Evolutionary conservation across 2,797 vertebrate species (phyloP).

Genomic region (Rhinoraja longicauda): DNA sequence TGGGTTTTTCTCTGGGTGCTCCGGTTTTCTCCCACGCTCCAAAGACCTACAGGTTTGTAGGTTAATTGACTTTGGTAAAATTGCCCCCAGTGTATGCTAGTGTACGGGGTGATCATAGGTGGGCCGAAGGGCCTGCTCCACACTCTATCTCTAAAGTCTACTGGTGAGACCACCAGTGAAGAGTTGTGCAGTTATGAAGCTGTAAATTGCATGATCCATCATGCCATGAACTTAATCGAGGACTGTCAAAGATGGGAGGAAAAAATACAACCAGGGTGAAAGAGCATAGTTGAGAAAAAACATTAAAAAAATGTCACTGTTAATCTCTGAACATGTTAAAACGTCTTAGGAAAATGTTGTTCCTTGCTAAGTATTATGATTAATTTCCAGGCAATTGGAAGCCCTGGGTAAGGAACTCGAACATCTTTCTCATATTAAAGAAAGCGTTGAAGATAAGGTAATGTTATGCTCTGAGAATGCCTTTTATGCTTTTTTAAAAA

Average conservation of each 20-base stretch:
- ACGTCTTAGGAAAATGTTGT: not conserved
- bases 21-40: too few species aligned
- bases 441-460: conserved; percentile 96
- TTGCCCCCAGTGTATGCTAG: too few species aligned
- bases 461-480: conserved; percentile 33
- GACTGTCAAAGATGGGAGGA: not conserved
- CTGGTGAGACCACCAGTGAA: not conserved
- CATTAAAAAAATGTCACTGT: not conserved
- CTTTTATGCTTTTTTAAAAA: not conserved
- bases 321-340: not conserved
- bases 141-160: too few species aligned
- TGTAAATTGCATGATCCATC: not conserved
- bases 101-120: too few species aligned
- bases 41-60: too few species aligned
- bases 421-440: conserved; percentile 88
- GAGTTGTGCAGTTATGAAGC: not conserved
- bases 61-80: too few species aligned
- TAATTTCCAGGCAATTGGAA: conserved; percentile 75
- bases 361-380: conserved; percentile 26
- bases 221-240: not conserved
- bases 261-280: too few species aligned
- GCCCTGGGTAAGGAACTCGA: conserved; percentile 93
- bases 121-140: too few species aligned
- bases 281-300: not conserved
- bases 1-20: too few species aligned